Evolutionary conservation across 2,797 vertebrate genomes (phyloP), one percentile per base, ranked within the genome.

Genomic region (Phrynocephalus forsythii): DNA sequence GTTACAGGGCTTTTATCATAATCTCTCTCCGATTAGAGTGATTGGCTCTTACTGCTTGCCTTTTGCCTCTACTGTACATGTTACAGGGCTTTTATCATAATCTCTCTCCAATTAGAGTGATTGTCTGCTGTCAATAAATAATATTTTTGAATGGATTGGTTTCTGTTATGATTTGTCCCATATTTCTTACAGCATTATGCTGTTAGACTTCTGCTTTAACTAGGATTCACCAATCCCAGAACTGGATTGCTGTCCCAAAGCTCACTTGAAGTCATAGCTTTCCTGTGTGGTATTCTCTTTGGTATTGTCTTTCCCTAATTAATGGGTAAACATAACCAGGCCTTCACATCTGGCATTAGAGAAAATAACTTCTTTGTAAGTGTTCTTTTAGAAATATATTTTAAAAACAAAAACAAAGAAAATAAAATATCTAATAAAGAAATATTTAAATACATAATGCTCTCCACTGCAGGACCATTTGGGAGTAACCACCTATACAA

Each of bases 71-170:
- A 1, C 44, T 86, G 28, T 26, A 82, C 5, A 28, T 28, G 13
- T 50, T 28, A 67, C 24, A 73, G 28, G 38, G 11, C 52, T 86
- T 81, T 79, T 28, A 44, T 5, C 28, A n/a, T 8, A 69, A 83
- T 50, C 66, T 52, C 71, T 71, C 13, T 56, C 22, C 18, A 5
- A 20, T 68, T 28, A 80, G n/a, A 2, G 52, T 52, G 7, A 11
- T 52, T 52, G 52, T 56, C 9, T 56, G 52, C 0, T 50, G 50
- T 28, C 87, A 82, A 82, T 71, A 94, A 94, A 94, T 60, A 79
- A 73, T 20, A 3, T 28, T 56, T 84, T 28, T 38, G 0, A 63
- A 71, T 38, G 18, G 1, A 15, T 15, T 63, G 56, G n/a, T 86
- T 86, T 79, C 10, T 72, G 38, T 9, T 67, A 6, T 73, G 48